Percentiles rank a stretch among this genome's conserved stretches.
phyloP scores from a whole-genome alignment of 1,140 invertebrate genomes.

The Drosophila lini region DNA sequence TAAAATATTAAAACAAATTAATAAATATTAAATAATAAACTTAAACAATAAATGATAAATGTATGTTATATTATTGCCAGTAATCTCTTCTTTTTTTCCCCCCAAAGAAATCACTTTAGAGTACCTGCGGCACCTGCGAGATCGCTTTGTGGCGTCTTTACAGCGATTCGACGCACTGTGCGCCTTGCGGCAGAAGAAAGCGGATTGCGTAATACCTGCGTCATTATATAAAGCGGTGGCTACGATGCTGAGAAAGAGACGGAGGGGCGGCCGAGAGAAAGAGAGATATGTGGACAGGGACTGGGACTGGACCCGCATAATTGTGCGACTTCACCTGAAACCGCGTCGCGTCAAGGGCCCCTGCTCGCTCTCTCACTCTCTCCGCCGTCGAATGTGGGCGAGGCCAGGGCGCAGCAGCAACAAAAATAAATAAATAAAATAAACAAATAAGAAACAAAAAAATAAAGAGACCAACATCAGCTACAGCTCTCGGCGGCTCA shows the following conservation, averaged over 20 bases:
- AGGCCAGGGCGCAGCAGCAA: constrained; percentile 56
- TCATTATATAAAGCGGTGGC: constrained; percentile 56
- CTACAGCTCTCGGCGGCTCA: not conserved
- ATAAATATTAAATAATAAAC: not conserved
- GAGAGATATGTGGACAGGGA: not conserved
- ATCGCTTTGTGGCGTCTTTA: constrained; percentile 2
- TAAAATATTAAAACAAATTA: not conserved
- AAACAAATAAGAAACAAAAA: constrained; percentile 19
- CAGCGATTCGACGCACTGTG: constrained; percentile 31
- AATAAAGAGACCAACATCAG: not conserved
- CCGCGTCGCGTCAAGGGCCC: constrained; percentile 24
- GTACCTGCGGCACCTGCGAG: constrained; percentile 9
- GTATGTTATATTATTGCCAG: too few species aligned
- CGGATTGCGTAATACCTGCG: constrained; percentile 70
- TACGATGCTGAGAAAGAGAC: constrained; percentile 4
- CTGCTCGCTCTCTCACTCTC: not conserved
- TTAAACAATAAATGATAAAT: too few species aligned
- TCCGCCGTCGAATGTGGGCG: constrained; percentile 50
- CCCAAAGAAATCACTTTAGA: not conserved
- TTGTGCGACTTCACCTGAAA: constrained; percentile 67
- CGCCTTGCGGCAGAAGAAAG: constrained; percentile 66
- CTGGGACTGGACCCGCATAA: constrained; percentile 65
- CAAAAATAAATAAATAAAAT: constrained; percentile 9
- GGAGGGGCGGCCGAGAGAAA: not conserved
- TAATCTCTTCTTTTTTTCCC: not conserved